phyloP scores from a whole-genome alignment of 2,797 vertebrate species.

The Melanogrammus aeglefinus region DNA sequence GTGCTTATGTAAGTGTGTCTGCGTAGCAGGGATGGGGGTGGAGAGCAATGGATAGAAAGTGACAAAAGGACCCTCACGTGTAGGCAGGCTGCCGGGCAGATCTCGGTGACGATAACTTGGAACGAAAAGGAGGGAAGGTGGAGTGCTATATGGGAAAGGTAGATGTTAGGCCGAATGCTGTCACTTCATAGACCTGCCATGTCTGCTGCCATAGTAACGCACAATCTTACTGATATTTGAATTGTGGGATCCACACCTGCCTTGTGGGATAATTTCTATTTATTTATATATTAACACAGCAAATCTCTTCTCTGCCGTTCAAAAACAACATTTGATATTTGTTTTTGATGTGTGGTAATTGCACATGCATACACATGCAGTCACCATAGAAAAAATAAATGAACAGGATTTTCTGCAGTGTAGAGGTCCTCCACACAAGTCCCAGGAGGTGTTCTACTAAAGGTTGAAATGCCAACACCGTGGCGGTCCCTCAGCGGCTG shows the following conservation, averaged over 20 bases:
- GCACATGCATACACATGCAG: background rate
- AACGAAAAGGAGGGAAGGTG: slow-evolving; percentile 21
- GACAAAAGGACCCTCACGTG: slow-evolving; percentile 63
- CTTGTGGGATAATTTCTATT: background rate
- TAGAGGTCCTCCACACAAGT: background rate
- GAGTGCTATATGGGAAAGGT: background rate
- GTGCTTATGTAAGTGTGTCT: slow-evolving; percentile 66
- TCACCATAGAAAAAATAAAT: background rate
- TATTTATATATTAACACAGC: background rate
- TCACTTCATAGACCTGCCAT: no score
- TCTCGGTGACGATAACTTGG: slow-evolving; percentile 49
- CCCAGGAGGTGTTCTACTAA: background rate
- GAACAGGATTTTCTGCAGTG: background rate
- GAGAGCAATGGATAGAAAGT: slow-evolving; percentile 61
- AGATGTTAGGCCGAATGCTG: background rate
- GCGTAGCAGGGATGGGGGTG: slow-evolving; percentile 36
- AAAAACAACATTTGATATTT: background rate
- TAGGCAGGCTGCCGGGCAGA: slow-evolving; percentile 52
- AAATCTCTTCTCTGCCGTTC: background rate
- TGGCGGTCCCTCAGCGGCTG: background rate
- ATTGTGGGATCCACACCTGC: background rate
- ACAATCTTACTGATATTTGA: no score
- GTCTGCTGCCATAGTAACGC: no score
- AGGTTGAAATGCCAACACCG: background rate
- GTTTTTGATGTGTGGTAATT: background rate